Evolutionary conservation across 2,797 vertebrate species (phyloP).

Genomic region (Lithobates pipiens): DNA sequence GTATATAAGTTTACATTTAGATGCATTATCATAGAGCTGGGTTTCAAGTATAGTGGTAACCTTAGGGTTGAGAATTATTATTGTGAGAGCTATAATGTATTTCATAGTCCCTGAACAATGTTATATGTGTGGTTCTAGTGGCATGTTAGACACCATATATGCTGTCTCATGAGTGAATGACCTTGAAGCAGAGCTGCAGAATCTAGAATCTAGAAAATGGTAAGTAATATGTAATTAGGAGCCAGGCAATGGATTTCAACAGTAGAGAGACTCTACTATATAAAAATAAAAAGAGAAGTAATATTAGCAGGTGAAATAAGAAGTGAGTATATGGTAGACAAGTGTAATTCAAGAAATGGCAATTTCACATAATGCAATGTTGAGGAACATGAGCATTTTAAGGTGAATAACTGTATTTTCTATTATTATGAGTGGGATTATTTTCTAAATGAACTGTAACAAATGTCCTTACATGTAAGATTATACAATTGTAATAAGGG

Average conservation of each 20-base stretch:
- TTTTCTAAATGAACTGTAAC: neutral
- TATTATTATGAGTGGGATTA: neutral
- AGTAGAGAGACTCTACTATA: neutral
- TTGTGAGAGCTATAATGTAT: neutral
- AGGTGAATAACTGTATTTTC: neutral
- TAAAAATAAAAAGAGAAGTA: neutral
- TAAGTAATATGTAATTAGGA: constrained; percentile 5
- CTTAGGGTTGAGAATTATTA: too few species aligned
- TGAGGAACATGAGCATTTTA: neutral
- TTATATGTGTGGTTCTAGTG: constrained; percentile 7
- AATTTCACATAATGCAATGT: neutral
- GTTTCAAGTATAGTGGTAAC: too few species aligned
- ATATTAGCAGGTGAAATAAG: neutral
- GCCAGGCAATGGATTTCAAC: neutral
- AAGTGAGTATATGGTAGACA: neutral
- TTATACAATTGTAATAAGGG: neutral
- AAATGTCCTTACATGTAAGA: neutral
- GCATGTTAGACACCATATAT: neutral
- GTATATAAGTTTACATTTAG: too few species aligned
- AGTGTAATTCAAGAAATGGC: neutral
- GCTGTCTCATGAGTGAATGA: neutral
- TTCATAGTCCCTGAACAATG: neutral
- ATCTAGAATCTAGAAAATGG: too few species aligned
- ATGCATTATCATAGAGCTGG: too few species aligned
- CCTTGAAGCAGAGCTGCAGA: neutral